phyloP scores from a whole-genome alignment of 2,113 vertebrate species.

The Zapornia atra region DNA sequence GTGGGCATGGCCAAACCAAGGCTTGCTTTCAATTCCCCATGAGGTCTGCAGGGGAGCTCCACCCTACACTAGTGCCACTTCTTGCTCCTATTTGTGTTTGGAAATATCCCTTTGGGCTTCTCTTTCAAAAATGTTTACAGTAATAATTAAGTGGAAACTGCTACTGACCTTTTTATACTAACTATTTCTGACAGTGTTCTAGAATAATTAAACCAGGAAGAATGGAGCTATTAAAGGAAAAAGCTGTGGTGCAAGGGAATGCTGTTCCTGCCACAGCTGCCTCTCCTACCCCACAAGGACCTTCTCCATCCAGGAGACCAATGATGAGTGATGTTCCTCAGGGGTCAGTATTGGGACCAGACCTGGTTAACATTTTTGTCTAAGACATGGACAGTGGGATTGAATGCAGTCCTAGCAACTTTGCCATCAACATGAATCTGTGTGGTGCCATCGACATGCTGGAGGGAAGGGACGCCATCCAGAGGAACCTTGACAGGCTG shows the following conservation, averaged over 20 bases:
- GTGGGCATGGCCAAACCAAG: rapidly evolving
- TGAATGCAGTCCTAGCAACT: too few species aligned
- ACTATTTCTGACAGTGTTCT: conserved; percentile 1
- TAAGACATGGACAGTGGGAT: too few species aligned
- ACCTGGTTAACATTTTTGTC: too few species aligned
- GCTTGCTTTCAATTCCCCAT: background rate
- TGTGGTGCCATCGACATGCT: too few species aligned
- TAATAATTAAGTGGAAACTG: conserved; percentile 2
- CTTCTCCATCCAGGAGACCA: background rate
- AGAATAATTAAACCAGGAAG: background rate
- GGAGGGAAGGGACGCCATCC: too few species aligned
- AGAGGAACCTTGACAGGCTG: too few species aligned
- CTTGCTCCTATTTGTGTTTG: background rate
- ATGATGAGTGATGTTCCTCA: too few species aligned
- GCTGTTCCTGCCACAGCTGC: background rate
- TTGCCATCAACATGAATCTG: too few species aligned
- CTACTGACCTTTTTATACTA: background rate
- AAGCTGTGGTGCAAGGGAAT: background rate
- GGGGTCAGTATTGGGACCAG: too few species aligned
- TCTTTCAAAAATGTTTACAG: background rate
- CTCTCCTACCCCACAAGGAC: background rate
- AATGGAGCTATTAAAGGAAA: background rate
- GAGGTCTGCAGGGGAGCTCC: background rate
- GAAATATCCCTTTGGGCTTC: background rate
- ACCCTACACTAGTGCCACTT: rapidly evolving